Conservation (phyloP, 2,797 vertebrate species). For the Helarctos malayanus region DNA sequence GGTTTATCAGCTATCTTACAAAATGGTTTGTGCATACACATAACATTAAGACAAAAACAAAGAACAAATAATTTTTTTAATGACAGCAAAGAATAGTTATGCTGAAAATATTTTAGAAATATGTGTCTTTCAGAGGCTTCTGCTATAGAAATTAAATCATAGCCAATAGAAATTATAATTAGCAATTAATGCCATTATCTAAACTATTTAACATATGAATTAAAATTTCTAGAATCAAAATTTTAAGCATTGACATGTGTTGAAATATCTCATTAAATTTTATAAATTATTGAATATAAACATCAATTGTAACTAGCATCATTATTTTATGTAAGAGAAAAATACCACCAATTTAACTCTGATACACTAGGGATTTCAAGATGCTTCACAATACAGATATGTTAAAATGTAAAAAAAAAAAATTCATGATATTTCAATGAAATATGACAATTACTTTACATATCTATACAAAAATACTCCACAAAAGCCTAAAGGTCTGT, state of each 20-base stretch:
- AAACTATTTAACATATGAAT: background rate
- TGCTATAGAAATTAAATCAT: slow-evolving; percentile 27
- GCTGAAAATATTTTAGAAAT: slow-evolving; percentile 4
- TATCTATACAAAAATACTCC: background rate
- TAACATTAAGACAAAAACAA: background rate
- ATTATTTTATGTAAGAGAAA: background rate
- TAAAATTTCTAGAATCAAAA: slow-evolving; percentile 14
- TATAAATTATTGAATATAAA: background rate
- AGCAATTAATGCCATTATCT: background rate
- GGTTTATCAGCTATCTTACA: background rate
- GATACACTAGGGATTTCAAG: background rate
- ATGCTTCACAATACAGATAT: background rate
- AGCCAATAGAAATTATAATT: background rate
- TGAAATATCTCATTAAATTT: background rate
- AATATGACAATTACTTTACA: background rate
- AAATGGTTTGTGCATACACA: background rate
- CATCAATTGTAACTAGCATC: background rate
- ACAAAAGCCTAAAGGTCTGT: background rate
- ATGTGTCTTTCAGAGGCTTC: background rate
- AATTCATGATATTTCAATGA: background rate
- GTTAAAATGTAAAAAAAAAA: background rate
- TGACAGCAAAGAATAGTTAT: background rate
- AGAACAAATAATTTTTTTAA: background rate
- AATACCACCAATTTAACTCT: background rate
- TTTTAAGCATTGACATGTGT: background rate